phyloP scores from a whole-genome alignment of 2,113 vertebrate species.

The Peromyscus leucopus region DNA sequence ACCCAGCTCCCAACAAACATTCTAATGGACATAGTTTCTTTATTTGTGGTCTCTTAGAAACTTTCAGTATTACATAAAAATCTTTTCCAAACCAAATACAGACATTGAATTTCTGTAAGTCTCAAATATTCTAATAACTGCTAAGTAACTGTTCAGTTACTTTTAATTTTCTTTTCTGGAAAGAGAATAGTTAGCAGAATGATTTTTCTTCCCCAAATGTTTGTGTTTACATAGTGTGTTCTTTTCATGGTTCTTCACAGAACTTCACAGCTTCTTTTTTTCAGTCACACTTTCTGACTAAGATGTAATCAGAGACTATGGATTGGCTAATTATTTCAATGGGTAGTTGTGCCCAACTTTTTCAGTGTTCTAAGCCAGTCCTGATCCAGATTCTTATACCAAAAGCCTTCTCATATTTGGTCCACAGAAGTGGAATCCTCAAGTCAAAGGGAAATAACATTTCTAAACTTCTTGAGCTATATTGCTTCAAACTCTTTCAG shows the following conservation, averaged over 20 bases:
- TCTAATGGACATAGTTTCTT: constrained; percentile 26
- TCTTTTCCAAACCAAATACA: constrained; percentile 13
- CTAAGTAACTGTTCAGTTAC: neutral
- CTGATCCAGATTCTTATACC: constrained; percentile 47
- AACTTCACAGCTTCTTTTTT: constrained; percentile 4
- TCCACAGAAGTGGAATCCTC: constrained; percentile 9
- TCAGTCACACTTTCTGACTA: constrained; percentile 64
- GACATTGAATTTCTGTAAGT: neutral
- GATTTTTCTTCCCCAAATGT: constrained; percentile 36
- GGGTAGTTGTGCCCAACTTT: neutral
- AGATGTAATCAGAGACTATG: constrained; percentile 33
- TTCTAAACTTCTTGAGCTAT: constrained; percentile 56
- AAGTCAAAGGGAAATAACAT: constrained; percentile 28
- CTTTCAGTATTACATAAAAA: neutral
- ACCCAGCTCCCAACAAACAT: neutral
- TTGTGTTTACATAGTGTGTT: neutral
- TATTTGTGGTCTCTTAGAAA: constrained; percentile 36
- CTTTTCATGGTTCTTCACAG: constrained; percentile 43
- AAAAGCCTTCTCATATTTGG: constrained; percentile 43
- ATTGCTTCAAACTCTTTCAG: neutral
- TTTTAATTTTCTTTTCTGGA: constrained; percentile 26
- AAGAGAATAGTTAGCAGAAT: constrained; percentile 45
- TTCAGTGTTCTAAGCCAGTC: neutral
- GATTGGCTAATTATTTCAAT: constrained; percentile 50
- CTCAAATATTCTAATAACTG: constrained; percentile 32